Percentiles rank a stretch among this genome's conserved stretches.
phyloP scores from a whole-genome alignment of 2,888 invertebrate genomes.

The Quadroppia sp. region DNA sequence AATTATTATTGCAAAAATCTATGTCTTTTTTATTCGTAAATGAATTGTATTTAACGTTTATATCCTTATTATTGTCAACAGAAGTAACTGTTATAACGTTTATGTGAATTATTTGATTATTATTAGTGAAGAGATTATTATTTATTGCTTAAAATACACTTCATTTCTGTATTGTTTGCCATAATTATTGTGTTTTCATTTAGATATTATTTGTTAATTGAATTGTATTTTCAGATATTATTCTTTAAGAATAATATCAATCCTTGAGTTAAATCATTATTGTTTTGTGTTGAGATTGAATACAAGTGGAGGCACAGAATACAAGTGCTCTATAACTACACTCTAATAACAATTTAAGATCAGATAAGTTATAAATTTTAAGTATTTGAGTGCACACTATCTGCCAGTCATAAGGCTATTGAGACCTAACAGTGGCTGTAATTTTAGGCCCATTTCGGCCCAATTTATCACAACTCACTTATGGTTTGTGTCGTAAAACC shows the following conservation, averaged over 20 bases:
- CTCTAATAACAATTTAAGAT: conserved; percentile 18
- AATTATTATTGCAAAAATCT: not conserved
- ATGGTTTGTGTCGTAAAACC: conserved; percentile 9
- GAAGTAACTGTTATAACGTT: no score
- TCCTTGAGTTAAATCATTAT: conserved; percentile 3
- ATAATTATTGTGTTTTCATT: not conserved
- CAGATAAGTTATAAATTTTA: conserved; percentile 35
- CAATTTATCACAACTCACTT: conserved; percentile 6
- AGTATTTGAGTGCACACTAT: conserved; percentile 24
- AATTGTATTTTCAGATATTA: not conserved
- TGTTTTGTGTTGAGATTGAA: not conserved
- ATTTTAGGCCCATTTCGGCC: not conserved
- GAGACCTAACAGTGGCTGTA: not conserved
- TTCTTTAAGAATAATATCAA: not conserved
- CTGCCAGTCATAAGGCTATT: conserved; percentile 1
- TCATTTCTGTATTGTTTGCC: not conserved
- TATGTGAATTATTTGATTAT: not conserved
- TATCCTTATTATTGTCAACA: no score
- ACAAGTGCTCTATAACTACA: conserved; percentile 22
- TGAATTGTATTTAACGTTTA: not conserved
- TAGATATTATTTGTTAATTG: not conserved
- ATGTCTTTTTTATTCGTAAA: not conserved
- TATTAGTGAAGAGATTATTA: not conserved
- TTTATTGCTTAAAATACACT: not conserved
- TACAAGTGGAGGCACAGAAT: not conserved